Base-by-base conservation (phyloP, 2,888 invertebrate genomes). In the Abscondita cerata region DNA sequence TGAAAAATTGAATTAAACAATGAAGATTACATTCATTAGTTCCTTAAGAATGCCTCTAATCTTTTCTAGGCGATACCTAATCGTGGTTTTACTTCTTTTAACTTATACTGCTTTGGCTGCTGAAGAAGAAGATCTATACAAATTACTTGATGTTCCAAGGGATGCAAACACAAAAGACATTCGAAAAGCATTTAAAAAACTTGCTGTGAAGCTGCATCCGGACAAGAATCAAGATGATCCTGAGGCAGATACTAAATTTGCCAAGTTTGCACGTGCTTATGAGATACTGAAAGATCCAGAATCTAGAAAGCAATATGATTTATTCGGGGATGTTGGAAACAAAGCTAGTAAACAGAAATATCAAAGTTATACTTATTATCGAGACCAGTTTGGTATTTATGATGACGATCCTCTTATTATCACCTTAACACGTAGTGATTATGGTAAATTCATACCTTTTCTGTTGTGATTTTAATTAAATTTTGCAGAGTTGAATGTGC, bases 211-310 rank as follows among this genome's bases (percentile, higher is more conserved):
- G 54, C 81, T 86, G 68, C 91, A 91, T 83, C 91, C 91, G 2
- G 91, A 91, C 77, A 91, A 91, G 77, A 85, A 85, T 74, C 78
- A 93, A 93, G 88, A 89, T 76, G 87, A 90, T 78, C 84, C 86
- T 57, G 83, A 88, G 52, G 89, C 91, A 6, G 90, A 92, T 76
- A 87, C 87, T 44, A 89, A 86, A 68, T 95, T 95, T 77, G 79
- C 94, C 19, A 87, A 87, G 81, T 84, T 95, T 47, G 92, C 91
- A 50, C 86, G 89, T 74, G 95, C 94, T 0, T 95, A 95, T 81
- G 95, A 95, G 80, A 89, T 91, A 1, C 80, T 95, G 11, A 94
- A 93, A 80, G 94, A 95, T 81, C 88, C 90, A 41, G 89, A 90
- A 59, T 84, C 88, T 64, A 83, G 93, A 57, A 90, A 89, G 72